phyloP scores from a whole-genome alignment of 2,888 invertebrate species.

The Sphaerophoria rueppellii region DNA sequence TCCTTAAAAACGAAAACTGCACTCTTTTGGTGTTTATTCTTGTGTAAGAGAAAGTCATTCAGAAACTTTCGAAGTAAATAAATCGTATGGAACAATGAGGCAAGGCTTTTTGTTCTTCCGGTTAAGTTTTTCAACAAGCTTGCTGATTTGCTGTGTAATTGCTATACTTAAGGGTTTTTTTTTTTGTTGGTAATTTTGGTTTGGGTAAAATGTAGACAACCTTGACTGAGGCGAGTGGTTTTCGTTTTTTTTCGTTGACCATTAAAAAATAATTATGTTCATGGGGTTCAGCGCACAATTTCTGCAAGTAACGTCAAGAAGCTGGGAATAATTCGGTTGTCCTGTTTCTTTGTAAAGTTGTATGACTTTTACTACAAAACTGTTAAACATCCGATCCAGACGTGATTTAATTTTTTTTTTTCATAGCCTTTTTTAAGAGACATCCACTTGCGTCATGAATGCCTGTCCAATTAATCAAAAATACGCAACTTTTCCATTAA shows the following conservation, averaged over 20 bases:
- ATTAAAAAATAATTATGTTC: no score
- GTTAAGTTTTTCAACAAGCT: neutral
- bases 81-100: slow-evolving; percentile 15
- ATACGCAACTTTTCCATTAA: no score
- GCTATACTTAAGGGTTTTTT: slow-evolving; percentile 15
- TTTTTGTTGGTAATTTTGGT: neutral
- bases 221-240: neutral
- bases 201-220: neutral
- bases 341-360: no score
- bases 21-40: neutral
- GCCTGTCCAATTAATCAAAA: no score
- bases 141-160: slow-evolving; percentile 8
- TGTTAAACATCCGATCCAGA: no score
- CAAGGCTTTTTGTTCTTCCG: neutral
- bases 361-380: no score
- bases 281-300: no score
- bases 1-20: slow-evolving; percentile 5
- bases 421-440: no score
- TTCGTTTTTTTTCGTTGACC: no score
- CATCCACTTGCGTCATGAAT: neutral
- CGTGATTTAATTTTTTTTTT: no score
- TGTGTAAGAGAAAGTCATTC: slow-evolving; percentile 3
- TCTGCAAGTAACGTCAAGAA: no score
- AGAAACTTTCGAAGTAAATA: slow-evolving; percentile 30
- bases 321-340: no score